These are phyloP conservation scores for Camelus dromedarius DNA, from an alignment of 2,113 vertebrate species.

Conservation along the genomic window DNA sequence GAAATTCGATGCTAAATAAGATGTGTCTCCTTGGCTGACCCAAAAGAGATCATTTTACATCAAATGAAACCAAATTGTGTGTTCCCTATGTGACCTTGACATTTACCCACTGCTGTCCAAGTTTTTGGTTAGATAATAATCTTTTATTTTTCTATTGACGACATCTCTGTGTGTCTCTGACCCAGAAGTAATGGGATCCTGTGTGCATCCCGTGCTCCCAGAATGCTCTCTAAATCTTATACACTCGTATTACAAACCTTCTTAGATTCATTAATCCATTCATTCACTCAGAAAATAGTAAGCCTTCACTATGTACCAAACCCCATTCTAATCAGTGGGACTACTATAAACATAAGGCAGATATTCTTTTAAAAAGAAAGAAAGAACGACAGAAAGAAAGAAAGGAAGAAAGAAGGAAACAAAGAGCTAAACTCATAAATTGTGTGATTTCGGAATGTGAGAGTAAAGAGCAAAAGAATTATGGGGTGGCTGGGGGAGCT, in stretches of 20 bases:
- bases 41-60: conserved; percentile 3
- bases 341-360: not conserved
- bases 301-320: not conserved
- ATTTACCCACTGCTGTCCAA: not conserved
- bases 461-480: not conserved
- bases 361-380: not conserved
- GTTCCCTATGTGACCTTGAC: not conserved
- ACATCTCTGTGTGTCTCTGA: not conserved
- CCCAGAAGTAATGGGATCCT: not conserved
- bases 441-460: not conserved
- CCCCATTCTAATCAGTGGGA: not conserved
- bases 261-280: not conserved
- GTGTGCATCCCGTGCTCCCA: not conserved
- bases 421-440: not conserved
- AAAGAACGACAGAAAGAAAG: not conserved
- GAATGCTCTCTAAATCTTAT: not conserved
- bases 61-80: conserved; percentile 11
- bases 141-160: conserved; percentile 18
- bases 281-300: not conserved
- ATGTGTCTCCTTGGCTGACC: not conserved
- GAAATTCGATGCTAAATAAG: conserved; percentile 17
- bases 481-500: not conserved
- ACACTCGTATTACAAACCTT: not conserved
- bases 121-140: conserved; percentile 34
- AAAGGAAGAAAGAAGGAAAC: not conserved